These are phyloP conservation scores for Lymantria dispar DNA, from an alignment of 2,888 invertebrate species.

Conservation along the genomic window DNA sequence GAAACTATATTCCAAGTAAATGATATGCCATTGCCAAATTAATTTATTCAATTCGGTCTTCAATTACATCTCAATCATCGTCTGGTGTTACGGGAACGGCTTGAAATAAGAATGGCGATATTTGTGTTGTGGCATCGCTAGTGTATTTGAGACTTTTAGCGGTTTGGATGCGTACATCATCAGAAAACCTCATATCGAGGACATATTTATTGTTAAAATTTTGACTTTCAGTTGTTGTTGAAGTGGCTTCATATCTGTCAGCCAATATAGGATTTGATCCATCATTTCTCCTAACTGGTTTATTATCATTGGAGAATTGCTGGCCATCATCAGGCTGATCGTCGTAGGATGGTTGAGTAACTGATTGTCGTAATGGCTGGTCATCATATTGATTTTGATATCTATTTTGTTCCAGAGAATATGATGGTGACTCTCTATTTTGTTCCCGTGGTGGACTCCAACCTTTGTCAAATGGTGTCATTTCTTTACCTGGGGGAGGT, in stretches of 20 bases:
- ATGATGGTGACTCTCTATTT: constrained; percentile 2
- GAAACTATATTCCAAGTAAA: too few relatives aligned
- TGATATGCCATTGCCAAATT: too few relatives aligned
- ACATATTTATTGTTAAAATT: constrained; percentile 4
- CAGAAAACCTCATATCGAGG: constrained; percentile 24
- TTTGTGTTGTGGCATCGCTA: not conserved
- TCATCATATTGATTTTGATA: not conserved
- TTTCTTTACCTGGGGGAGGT: not conserved
- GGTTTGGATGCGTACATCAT: constrained; percentile 3
- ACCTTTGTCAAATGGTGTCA: not conserved
- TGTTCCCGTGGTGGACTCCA: not conserved
- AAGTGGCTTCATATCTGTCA: not conserved
- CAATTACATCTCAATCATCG: not conserved
- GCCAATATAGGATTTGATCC: not conserved
- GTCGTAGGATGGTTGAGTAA: not conserved
- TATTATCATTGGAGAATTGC: not conserved
- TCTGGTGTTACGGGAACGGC: not conserved
- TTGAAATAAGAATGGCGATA: not conserved
- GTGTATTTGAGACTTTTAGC: constrained; percentile 1
- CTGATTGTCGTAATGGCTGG: not conserved
- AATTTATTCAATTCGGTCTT: too few relatives aligned
- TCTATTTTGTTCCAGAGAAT: constrained; percentile 1
- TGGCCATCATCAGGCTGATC: not conserved
- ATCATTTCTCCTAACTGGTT: not conserved
- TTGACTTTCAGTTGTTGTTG: constrained; percentile 7